Conservation (phyloP, 2,797 vertebrate genomes). For the Phalanger gymnotis region DNA sequence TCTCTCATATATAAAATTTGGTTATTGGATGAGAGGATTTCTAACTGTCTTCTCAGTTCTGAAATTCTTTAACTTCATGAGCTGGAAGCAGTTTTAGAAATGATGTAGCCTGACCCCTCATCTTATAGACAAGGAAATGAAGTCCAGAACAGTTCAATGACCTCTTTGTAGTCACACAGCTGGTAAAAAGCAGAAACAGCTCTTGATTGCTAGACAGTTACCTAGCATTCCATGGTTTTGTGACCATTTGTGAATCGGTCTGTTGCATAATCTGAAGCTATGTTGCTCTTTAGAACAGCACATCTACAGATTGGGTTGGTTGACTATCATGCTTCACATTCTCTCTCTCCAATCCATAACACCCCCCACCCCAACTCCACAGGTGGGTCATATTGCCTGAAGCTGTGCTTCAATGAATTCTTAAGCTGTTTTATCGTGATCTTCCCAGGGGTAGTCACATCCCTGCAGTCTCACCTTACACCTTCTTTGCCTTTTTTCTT, state of each 20-base stretch:
- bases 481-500: background rate
- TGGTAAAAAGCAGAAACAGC: background rate
- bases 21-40: background rate
- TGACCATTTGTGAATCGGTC: background rate
- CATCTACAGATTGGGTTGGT: background rate
- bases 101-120: background rate
- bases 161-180: background rate
- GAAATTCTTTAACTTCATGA: background rate
- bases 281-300: background rate
- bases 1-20: constrained; percentile 27
- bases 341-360: background rate
- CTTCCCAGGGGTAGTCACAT: background rate
- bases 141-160: background rate
- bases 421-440: background rate
- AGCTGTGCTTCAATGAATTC: background rate
- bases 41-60: background rate
- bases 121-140: background rate
- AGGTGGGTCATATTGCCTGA: background rate
- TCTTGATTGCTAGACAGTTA: background rate
- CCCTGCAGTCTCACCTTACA: background rate
- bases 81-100: background rate
- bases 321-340: background rate
- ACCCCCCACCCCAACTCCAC: background rate
- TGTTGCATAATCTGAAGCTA: background rate
- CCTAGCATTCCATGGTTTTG: background rate